phyloP scores from a whole-genome alignment of 2,113 vertebrate genomes.

The Leuciscus idus region DNA sequence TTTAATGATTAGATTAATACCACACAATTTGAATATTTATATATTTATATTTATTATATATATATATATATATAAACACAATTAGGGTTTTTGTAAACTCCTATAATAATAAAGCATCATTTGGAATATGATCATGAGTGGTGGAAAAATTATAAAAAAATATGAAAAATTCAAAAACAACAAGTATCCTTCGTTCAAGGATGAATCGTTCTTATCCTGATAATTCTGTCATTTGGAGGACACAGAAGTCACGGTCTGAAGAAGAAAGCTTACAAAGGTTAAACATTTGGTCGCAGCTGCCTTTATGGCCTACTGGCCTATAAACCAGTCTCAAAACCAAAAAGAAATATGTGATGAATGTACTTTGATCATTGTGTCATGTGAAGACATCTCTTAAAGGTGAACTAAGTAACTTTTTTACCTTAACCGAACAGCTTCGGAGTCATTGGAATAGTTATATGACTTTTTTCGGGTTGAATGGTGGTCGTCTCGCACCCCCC shows the following conservation, averaged over 20 bases:
- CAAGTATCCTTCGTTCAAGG: conserved; percentile 16
- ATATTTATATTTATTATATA: no score
- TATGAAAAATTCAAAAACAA: background rate
- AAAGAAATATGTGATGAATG: background rate
- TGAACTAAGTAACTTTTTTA: no score
- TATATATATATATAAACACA: no score
- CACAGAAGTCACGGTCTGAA: background rate
- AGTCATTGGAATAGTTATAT: no score
- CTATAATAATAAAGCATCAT: background rate
- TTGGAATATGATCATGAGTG: background rate
- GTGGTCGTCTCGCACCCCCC: no score
- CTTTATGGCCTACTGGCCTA: background rate
- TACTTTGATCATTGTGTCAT: background rate
- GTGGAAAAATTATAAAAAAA: background rate
- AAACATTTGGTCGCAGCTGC: background rate
- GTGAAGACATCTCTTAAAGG: background rate
- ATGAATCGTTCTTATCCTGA: conserved; percentile 6
- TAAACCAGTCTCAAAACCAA: background rate
- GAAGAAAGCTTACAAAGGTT: background rate
- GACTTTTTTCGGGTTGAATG: no score
- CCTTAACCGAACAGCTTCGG: no score
- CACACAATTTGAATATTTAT: background rate
- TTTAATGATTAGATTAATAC: background rate
- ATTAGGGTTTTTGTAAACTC: no score
- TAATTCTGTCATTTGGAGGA: conserved; percentile 33